Conservation (phyloP, 2,797 vertebrate genomes). For the Macropodus opercularis region DNA sequence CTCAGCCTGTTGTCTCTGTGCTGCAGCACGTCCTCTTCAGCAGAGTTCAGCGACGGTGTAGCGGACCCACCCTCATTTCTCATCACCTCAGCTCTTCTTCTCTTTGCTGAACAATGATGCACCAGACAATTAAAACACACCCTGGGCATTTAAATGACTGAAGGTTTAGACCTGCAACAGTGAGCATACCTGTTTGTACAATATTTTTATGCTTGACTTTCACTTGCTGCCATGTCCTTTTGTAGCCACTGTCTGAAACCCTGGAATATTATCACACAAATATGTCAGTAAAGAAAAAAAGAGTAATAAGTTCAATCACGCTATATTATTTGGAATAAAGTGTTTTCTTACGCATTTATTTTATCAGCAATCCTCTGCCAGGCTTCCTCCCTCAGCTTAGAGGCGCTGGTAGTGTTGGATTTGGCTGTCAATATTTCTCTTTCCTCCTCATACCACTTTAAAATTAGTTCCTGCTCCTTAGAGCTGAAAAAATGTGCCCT, state of each 20-base stretch:
- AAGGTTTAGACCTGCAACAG: not conserved
- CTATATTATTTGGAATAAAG: not conserved
- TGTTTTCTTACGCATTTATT: constrained; percentile 66
- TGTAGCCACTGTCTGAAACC: constrained; percentile 72
- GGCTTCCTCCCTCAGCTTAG: constrained; percentile 71
- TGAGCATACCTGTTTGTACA: constrained; percentile 67
- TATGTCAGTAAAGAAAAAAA: not conserved
- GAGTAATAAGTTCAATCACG: no score
- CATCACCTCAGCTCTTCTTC: constrained; percentile 46
- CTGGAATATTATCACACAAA: constrained; percentile 34
- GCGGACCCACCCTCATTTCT: constrained; percentile 43
- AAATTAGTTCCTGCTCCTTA: constrained; percentile 71
- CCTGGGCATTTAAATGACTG: not conserved
- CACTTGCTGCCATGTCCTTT: constrained; percentile 76
- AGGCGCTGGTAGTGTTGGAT: constrained; percentile 74
- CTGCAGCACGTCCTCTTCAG: constrained; percentile 54
- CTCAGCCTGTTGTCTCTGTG: constrained; percentile 49
- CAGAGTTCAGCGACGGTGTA: constrained; percentile 51
- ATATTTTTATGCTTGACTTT: constrained; percentile 79
- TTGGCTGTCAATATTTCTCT: constrained; percentile 66
- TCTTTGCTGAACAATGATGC: constrained; percentile 51
- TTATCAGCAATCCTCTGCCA: constrained; percentile 78
- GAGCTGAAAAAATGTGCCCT: constrained; percentile 76
- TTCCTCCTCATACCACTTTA: constrained; percentile 74
- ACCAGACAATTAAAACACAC: not conserved